Conservation (phyloP, 2,113 vertebrate genomes). For the Marmota monax region DNA sequence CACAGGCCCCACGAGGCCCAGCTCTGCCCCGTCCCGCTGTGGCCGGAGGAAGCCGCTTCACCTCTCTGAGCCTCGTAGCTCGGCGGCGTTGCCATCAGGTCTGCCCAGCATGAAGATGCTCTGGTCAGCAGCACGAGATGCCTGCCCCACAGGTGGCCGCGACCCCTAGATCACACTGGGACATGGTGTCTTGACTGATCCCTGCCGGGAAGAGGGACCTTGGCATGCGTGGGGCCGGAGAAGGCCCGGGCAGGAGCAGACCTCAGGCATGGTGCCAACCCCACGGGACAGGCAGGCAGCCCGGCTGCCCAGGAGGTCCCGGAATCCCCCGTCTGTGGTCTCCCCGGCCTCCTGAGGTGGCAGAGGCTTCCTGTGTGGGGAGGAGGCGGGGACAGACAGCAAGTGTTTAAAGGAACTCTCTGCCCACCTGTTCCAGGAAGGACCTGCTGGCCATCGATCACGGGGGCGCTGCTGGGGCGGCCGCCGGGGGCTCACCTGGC, state of each 20-base stretch:
- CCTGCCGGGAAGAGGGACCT: background rate
- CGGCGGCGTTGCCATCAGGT: background rate
- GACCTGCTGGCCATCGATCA: background rate
- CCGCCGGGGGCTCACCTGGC: background rate
- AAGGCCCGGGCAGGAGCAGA: background rate
- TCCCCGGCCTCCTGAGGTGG: rapidly evolving
- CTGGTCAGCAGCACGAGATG: rapidly evolving
- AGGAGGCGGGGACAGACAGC: background rate
- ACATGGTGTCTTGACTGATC: background rate
- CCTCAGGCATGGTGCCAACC: rapidly evolving
- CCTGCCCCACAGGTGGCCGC: rapidly evolving
- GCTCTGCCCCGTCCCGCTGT: background rate
- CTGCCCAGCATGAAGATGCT: background rate
- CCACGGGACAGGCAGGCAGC: rapidly evolving
- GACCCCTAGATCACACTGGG: background rate
- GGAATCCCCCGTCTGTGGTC: background rate
- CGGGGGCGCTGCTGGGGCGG: background rate
- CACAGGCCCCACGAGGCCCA: background rate
- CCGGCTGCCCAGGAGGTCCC: background rate
- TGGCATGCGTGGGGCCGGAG: too few species aligned
- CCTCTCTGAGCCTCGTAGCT: background rate
- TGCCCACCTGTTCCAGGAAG: slow-evolving; percentile 51
- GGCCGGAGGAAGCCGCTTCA: rapidly evolving
- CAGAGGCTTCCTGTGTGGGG: rapidly evolving
- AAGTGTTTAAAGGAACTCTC: background rate